Evolutionary conservation across 2,888 invertebrate genomes (phyloP), one percentile per base, ranked within the genome.

Genomic region (Cryptus armator): DNA sequence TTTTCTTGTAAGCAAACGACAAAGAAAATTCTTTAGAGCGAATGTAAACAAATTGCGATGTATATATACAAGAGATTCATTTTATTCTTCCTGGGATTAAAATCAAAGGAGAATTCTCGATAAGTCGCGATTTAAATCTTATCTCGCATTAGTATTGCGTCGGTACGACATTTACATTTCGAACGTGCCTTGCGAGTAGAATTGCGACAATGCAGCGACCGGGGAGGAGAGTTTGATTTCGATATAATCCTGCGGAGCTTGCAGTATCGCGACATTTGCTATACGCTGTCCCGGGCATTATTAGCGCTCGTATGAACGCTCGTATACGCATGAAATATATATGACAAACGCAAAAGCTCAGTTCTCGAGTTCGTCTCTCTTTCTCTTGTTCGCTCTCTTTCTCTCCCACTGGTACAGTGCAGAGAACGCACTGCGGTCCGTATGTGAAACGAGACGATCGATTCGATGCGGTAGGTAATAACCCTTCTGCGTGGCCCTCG

Each of bases 381-480:
- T 37, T 37, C 5, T 37, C 6, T 37, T 6, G 7, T 9, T 37
- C 37, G 37, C 9, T 9, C 9, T 64, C 64, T n/a, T 12, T 62
- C 64, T 43, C 64, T 37, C 64, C 29, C 44, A 59, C 64, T 32
- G 72, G 32, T 71, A 64, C 29, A 79, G n/a, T 56, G 67, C 76
- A 68, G 46, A 12, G 43, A 37, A 56, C 48, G 62, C 74, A 48
- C 24, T 75, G 74, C 74, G 64, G 62, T 75, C 62, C 24, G 32
- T 75, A 62, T 29, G 62, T 32, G 74, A 62, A 75, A 64, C 74
- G 64, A n/a, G 51, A 81, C 74, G 77, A 84, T 84, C 84, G 84
- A 84, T 84, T 81, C 84, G 84, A 81, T 81, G 84, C 84, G 81
- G 84, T 81, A 81, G 81, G 81, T 84, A 84, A 84, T 81, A 84